phyloP scores from a whole-genome alignment of 2,888 invertebrate genomes.

The Morpho achilles region DNA sequence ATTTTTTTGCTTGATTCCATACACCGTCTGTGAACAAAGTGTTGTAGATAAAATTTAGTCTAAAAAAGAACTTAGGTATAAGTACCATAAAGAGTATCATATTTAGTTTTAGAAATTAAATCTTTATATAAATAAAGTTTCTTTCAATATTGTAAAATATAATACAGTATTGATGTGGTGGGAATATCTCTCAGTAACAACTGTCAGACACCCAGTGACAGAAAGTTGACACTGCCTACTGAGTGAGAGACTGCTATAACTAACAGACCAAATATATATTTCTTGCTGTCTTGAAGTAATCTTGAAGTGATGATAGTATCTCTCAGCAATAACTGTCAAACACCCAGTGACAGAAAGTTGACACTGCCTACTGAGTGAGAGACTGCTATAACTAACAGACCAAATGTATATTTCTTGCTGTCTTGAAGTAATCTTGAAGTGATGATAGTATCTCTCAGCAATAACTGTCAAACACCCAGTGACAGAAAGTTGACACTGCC shows the following conservation, averaged over 20 bases:
- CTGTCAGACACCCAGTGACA: slow-evolving; percentile 28
- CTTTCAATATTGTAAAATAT: too few relatives aligned
- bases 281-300: not conserved
- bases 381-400: slow-evolving; percentile 12
- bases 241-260: slow-evolving; percentile 13
- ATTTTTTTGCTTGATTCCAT: too few relatives aligned
- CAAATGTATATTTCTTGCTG: not conserved
- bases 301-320: too few relatives aligned
- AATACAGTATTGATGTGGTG: too few relatives aligned
- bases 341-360: slow-evolving; percentile 22
- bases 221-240: not conserved
- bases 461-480: slow-evolving; percentile 28
- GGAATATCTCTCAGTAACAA: not conserved
- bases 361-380: not conserved
- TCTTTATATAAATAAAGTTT: too few relatives aligned
- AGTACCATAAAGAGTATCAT: too few relatives aligned
- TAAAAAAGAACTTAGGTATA: too few relatives aligned
- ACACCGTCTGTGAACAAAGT: too few relatives aligned
- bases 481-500: slow-evolving; percentile 19
- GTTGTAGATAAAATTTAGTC: too few relatives aligned
- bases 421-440: not conserved
- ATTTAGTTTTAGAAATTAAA: too few relatives aligned
- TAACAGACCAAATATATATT: not conserved
- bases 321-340: slow-evolving; percentile 20
- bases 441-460: not conserved